Evolutionary conservation across 1,140 invertebrate genomes (phyloP), one percentile per base, ranked within the genome.

Genomic region (Himalopsyche phryganea): DNA sequence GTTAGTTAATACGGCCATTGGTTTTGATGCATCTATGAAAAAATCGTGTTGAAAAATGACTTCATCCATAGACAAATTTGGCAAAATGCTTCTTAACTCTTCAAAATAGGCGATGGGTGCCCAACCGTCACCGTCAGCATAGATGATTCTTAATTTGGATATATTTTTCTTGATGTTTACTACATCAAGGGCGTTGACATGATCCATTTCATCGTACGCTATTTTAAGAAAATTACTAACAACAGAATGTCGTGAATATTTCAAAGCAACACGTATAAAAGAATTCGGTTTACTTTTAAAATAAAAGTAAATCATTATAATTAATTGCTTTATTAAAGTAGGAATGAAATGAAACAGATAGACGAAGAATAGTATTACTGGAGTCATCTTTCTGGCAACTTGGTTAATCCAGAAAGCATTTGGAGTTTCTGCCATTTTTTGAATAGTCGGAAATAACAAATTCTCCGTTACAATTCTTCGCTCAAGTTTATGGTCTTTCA

Each of bases 361-460:
- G 1, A 81, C 66, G 1, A 87, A 51, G 36, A 82, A 77, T 2
- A 83, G 40, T 10, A 86, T 68, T 0, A 88, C 3, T 53, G 70
- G 69, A 20, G 81, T 71, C 7, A 86, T 68, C 41, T 76, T 80
- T 15, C 77, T 68, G 13, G 86, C 70, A 41, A 84, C 60, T 35
- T 72, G 78, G 32, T 73, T 81, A 1, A 84, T 60, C 67, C 83
- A 82, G 63, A 75, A 73, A 28, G 91, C 92, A 68, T 88, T 87
- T 7, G 80, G 82, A 17, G 83, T 87, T 13, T 81, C 74, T 9
- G 82, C 81, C 83, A 95, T 90, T 44, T 83, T 68, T 71, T 94
- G 89, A 9, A 95, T 76, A 0, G 91, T 90, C 4, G 92, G 92
- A 75, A 93, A 94, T 0, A 94, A 66, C 41, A 94, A 71, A 68